Evolutionary conservation across 1,140 invertebrate genomes (phyloP).

Genomic region (Brachionus angularis): DNA sequence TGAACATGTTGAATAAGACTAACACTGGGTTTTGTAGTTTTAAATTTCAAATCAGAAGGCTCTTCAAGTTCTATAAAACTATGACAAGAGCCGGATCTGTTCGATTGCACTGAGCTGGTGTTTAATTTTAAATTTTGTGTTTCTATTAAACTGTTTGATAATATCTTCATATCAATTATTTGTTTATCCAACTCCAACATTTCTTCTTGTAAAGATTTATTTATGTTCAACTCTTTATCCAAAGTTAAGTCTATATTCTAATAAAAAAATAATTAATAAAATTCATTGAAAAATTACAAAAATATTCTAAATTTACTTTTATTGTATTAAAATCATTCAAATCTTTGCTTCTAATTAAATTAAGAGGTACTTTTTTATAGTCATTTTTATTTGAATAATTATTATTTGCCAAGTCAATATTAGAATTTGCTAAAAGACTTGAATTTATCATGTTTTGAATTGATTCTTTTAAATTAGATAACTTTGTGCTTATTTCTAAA

Average conservation of each 20-base stretch:
- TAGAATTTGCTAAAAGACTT: not conserved
- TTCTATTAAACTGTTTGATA: constrained; percentile 1
- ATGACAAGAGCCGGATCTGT: constrained; percentile 11
- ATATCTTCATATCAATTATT: constrained; percentile 9
- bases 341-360: not conserved
- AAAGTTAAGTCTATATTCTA: constrained; percentile 5
- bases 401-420: not conserved
- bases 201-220: constrained; percentile 13
- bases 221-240: not conserved
- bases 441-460: constrained; percentile 6
- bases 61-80: constrained; percentile 35
- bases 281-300: not conserved
- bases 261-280: not conserved
- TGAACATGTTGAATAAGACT: no score
- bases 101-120: not conserved
- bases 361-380: constrained; percentile 25
- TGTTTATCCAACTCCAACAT: constrained; percentile 24
- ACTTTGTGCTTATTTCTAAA: not conserved
- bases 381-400: no score
- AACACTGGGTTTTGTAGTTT: no score
- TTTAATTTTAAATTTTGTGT: not conserved
- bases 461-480: not conserved
- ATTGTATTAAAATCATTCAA: not conserved
- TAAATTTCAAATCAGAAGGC: constrained; percentile 20
- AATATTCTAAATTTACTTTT: no score